Base-by-base conservation (phyloP, 2,797 vertebrate genomes). In the Etheostoma nigrum region DNA sequence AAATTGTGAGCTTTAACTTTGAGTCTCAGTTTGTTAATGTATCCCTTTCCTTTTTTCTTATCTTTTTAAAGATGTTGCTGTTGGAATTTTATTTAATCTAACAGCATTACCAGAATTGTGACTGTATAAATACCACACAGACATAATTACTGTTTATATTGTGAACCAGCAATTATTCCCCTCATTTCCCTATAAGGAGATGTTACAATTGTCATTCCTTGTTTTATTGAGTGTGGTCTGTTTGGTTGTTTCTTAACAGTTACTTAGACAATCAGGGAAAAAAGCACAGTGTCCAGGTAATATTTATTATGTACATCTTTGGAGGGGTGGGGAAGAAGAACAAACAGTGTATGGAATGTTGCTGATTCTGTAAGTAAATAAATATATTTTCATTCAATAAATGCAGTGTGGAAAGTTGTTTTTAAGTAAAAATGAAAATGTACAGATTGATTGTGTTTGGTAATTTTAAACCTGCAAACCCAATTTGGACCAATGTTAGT, bases 181-280 rank as follows among this genome's bases (percentile, higher is more conserved):
- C 48, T 84, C 65, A 69, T 85, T 86, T 87, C 84, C 86, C 78
- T 54, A 30, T 65, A 77, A 86, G 86, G 84, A 87, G 74, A 91
- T 90, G 90, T 92, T 92, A 90, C 90, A 93, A 70, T 84, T 85
- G 81, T 92, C 92, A 94, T 94, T 94, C 92, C 91, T 89, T 89
- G 85, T 81, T 82, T 90, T 89, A 69, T 82, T 78, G 63, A 83
- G 82, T 79, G 67, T 73, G 74, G 65, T 84, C 81, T 82, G 76
- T 89, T 87, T 66, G 82, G 87, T 84, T 85, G 81, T 91, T 94
- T 91, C 76, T 88, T 77, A 79, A 81, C 84, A 83, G 84, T 93
- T 94, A 91, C 89, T 86, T 88, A 86, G 94, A 94, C 94, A 94
- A 93, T 95, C 94, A 94, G 94, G 94, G 93, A 90, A 90, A 88